Evolutionary conservation across 2,113 vertebrate genomes (phyloP).

Genomic region (Macrotis lagotis): DNA sequence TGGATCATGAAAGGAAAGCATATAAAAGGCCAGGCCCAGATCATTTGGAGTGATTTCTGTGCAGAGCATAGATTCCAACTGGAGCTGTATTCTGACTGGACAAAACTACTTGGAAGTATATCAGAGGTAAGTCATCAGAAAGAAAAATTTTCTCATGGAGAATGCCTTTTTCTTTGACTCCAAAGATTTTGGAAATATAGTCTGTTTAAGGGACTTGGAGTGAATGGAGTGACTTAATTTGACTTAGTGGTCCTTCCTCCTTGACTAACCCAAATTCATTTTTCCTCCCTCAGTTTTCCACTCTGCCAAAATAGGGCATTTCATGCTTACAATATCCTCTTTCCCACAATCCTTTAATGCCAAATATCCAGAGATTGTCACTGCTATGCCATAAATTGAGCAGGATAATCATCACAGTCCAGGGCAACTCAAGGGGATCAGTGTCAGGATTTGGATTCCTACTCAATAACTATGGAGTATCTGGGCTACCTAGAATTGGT

Average conservation of each 20-base stretch:
- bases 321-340: neutral
- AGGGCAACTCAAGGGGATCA: too few species aligned
- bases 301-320: neutral
- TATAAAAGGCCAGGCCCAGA: neutral
- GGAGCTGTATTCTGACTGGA: neutral
- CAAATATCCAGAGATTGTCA: neutral
- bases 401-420: neutral
- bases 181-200: neutral
- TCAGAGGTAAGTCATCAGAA: neutral
- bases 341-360: neutral
- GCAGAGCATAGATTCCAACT: neutral
- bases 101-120: neutral
- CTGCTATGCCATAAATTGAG: neutral
- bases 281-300: neutral
- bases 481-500: too few species aligned
- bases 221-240: neutral
- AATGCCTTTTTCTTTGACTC: neutral
- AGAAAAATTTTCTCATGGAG: too few species aligned
- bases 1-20: neutral
- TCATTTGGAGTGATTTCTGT: neutral
- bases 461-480: too few species aligned
- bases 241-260: neutral
- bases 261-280: neutral
- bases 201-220: neutral
- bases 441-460: too few species aligned